These are phyloP conservation scores for Syngnathus scovelli DNA, from an alignment of 2,113 vertebrate genomes.

Conservation along the genomic window DNA sequence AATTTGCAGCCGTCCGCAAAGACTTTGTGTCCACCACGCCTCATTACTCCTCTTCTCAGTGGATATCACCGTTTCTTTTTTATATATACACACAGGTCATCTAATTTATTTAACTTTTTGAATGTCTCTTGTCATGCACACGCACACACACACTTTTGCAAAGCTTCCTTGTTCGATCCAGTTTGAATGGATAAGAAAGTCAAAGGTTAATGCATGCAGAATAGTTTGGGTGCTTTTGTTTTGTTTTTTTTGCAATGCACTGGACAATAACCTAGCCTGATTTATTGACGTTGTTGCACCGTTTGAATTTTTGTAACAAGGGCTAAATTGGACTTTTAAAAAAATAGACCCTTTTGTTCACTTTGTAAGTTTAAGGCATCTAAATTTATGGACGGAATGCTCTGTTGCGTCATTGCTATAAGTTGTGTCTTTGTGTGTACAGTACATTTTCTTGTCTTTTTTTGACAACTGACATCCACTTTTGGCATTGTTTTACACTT, in stretches of 20 bases:
- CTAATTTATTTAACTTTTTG: constrained; percentile 80
- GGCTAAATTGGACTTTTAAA: constrained; percentile 25
- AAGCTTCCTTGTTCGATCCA: neutral
- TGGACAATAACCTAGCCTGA: constrained; percentile 21
- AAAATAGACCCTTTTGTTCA: constrained; percentile 9
- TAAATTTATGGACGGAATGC: constrained; percentile 20
- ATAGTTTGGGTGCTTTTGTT: neutral
- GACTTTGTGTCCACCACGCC: constrained; percentile 40
- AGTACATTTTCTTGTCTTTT: constrained; percentile 24
- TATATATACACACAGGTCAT: constrained; percentile 20
- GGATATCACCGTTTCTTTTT: neutral
- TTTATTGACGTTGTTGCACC: constrained; percentile 29
- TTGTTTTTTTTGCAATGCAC: constrained; percentile 34
- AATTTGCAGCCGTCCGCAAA: constrained; percentile 33
- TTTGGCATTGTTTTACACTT: neutral
- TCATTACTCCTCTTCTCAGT: constrained; percentile 15
- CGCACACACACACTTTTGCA: constrained; percentile 22
- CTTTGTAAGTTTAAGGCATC: constrained; percentile 37
- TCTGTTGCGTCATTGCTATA: constrained; percentile 18
- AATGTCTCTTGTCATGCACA: constrained; percentile 39
- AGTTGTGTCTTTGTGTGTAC: constrained; percentile 23
- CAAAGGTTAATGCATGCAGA: constrained; percentile 6
- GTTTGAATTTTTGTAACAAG: constrained; percentile 51
- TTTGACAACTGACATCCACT: constrained; percentile 5
- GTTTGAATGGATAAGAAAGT: constrained; percentile 14